phyloP scores from a whole-genome alignment of 2,113 vertebrate species.

The Alexandromys fortis region DNA sequence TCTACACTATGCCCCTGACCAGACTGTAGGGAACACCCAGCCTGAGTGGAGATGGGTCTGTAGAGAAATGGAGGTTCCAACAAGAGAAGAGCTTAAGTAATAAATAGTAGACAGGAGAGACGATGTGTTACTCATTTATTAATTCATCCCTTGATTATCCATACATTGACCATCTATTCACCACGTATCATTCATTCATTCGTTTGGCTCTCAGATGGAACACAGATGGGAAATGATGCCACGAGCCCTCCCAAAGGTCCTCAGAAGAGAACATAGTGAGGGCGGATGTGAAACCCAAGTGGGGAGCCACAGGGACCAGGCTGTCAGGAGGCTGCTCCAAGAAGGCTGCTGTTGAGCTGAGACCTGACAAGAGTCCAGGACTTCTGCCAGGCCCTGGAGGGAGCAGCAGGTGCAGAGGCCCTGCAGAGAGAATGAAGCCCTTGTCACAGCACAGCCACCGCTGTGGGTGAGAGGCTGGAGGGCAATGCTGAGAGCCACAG shows the following conservation, averaged over 20 bases:
- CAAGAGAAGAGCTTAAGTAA: not conserved
- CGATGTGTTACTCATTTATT: not conserved
- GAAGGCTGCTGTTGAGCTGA: not conserved
- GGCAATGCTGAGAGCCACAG: not conserved
- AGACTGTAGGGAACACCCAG: not conserved
- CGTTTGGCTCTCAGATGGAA: not conserved
- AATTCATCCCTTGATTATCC: not conserved
- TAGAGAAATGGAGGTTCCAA: not conserved
- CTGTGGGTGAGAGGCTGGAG: accelerated
- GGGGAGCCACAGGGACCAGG: not conserved
- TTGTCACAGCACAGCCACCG: not conserved
- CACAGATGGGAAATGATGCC: not conserved
- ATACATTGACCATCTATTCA: not conserved
- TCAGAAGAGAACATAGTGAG: not conserved
- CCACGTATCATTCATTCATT: not conserved
- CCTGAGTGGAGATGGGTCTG: not conserved
- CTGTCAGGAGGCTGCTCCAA: not conserved
- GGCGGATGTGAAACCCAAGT: not conserved
- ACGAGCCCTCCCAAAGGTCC: not conserved
- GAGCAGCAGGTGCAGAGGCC: not conserved
- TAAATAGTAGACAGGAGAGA: not conserved
- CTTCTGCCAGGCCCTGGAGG: not conserved
- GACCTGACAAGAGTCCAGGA: no score
- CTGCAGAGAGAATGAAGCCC: not conserved
- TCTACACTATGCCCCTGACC: not conserved